Evolutionary conservation across 2,797 vertebrate genomes (phyloP), one percentile per base, ranked within the genome.

Genomic region (Enteromius paludinosus): DNA sequence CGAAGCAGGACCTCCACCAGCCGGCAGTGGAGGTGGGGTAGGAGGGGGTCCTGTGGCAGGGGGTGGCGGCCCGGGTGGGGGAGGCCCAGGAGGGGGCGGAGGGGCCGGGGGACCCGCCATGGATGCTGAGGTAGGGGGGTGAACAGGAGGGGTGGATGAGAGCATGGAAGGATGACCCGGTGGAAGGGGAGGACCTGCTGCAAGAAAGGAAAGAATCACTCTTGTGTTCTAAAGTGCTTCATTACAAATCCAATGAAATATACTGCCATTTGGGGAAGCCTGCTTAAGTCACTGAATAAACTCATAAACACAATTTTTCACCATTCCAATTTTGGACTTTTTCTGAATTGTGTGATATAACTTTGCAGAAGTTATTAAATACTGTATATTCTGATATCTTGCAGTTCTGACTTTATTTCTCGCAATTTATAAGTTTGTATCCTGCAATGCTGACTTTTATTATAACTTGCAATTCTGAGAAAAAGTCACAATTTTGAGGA

Each of bases 21-120:
- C 89, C 0, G 98, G 97, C 90, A 98, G 93, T 0, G 97, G 97
- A 94, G 97, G 54, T 86, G 96, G 0, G 92, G 93, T 0, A 91
- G 97, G 2, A 94, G 97, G 90, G 89, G 96, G 94, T 52, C 89
- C 91, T 66, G 92, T 91, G 0, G 91, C 54, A 95, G 41, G 71
- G 18, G 70, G 79, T 38, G 79, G 79, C 0, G 95, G 38, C 84
- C 96, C 83, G 82, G 97, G 30, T 73, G 96, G 83, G 75, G 97
- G 93, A 1, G 97, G 96, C 0, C 74, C 74, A 65, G 96, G 54
- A 83, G 97, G 86, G 86, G 97, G 52, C 64, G 97, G 85, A 83
- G 97, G 94, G 10, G 97, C 96, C 0, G 97, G 97, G 74, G 97
- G 96, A 64, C 97, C 97, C 54, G 95, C 92, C 89, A 93, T 91